Evolutionary conservation across 64 coral and sea anemone genomes (phyloP).

Genomic region (Pocillopora verrucosa): DNA sequence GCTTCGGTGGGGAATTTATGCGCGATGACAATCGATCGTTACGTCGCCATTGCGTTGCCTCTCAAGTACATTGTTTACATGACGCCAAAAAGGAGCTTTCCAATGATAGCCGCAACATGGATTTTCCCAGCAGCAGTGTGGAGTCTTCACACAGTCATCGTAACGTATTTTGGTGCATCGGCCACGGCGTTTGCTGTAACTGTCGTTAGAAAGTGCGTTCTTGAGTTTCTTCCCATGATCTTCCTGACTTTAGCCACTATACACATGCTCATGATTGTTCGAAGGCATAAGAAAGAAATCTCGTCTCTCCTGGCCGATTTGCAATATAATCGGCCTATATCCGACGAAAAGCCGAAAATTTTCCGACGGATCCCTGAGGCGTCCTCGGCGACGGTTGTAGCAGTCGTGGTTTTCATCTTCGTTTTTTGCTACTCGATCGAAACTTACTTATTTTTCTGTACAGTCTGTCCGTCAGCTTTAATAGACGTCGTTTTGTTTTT

Average conservation of each 20-base stretch:
- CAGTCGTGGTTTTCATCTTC: neutral
- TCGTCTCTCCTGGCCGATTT: neutral
- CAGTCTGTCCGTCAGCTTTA: neutral
- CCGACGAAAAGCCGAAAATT: neutral
- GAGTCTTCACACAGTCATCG: neutral
- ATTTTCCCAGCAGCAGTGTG: neutral
- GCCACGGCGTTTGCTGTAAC: neutral
- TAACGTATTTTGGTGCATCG: neutral
- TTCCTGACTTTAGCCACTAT: neutral
- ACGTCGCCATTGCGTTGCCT: neutral
- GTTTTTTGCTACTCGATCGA: neutral
- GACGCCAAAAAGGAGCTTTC: neutral
- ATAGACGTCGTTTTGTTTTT: neutral
- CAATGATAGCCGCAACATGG: neutral
- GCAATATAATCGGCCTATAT: neutral
- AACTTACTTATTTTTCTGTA: slow-evolving; percentile 5
- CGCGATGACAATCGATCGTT: neutral
- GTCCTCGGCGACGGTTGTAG: neutral
- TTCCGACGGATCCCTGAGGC: neutral
- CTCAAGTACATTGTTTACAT: neutral
- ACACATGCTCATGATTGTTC: neutral
- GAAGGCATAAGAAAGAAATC: slow-evolving; percentile 10
- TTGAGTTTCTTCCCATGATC: neutral
- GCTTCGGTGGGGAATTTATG: neutral
- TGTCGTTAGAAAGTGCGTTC: neutral